These are phyloP conservation scores for Conomelus anceps DNA, from an alignment of 2,888 invertebrate genomes.

Conservation along the genomic window DNA sequence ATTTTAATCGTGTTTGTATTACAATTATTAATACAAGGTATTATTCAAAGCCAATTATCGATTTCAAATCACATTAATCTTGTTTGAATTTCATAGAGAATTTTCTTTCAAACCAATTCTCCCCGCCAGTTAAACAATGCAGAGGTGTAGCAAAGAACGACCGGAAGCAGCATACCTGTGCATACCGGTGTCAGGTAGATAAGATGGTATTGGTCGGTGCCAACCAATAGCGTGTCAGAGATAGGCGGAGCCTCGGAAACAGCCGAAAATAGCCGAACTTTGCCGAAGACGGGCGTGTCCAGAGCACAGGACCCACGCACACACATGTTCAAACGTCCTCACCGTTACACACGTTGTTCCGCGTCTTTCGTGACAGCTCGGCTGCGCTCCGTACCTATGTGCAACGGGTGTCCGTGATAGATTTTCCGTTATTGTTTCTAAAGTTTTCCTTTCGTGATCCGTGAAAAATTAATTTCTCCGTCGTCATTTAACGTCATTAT, in stretches of 20 bases:
- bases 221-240: slow-evolving; percentile 15
- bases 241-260: slow-evolving; percentile 23
- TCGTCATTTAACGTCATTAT: too few relatives aligned
- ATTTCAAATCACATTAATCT: too few relatives aligned
- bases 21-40: too few relatives aligned
- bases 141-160: slow-evolving; percentile 5
- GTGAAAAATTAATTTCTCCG: neutral
- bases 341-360: slow-evolving; percentile 22
- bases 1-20: neutral
- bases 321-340: slow-evolving; percentile 18
- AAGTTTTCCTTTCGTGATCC: neutral
- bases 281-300: slow-evolving; percentile 16
- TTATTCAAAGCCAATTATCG: too few relatives aligned
- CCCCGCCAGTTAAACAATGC: neutral
- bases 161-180: slow-evolving; percentile 16
- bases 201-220: neutral
- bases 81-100: neutral
- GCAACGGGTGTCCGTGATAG: slow-evolving; percentile 1
- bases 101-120: neutral
- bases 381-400: neutral
- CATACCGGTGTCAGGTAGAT: neutral
- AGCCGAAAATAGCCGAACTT: slow-evolving; percentile 22
- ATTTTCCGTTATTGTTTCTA: neutral
- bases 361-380: slow-evolving; percentile 22
- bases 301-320: neutral